Percentiles rank a stretch among this genome's conserved stretches.
phyloP scores from a whole-genome alignment of 2,113 vertebrate species.

The Gobio gobio region DNA sequence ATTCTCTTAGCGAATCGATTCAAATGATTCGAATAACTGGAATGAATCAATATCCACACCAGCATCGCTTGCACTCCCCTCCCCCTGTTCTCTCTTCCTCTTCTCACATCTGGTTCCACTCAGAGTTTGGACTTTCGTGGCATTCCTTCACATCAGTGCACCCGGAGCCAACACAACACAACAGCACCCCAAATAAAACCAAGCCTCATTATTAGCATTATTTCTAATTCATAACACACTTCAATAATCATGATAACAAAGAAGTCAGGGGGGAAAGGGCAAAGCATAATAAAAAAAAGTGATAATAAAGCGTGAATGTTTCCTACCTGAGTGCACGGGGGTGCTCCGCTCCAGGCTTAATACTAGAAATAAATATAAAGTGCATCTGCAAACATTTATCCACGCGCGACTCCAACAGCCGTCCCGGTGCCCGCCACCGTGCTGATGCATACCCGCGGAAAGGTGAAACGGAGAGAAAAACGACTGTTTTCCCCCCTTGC shows the following conservation, averaged over 20 bases:
- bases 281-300: neutral
- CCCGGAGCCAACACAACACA: slow-evolving; percentile 19
- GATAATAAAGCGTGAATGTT: slow-evolving; percentile 3
- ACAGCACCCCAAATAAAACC: slow-evolving; percentile 16
- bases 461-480: slow-evolving; percentile 46
- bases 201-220: neutral
- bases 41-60: neutral
- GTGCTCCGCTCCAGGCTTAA: slow-evolving; percentile 72
- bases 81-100: slow-evolving; percentile 59
- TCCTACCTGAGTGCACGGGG: slow-evolving; percentile 70
- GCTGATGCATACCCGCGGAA: slow-evolving; percentile 72
- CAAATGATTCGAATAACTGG: neutral
- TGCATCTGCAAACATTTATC: slow-evolving; percentile 73
- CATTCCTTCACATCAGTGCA: slow-evolving; percentile 66
- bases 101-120: slow-evolving; percentile 89
- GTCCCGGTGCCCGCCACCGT: slow-evolving; percentile 59
- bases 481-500: slow-evolving; percentile 45
- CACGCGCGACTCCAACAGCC: slow-evolving; percentile 62
- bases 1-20: neutral
- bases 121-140: slow-evolving; percentile 79
- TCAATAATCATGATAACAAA: neutral
- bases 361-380: slow-evolving; percentile 79
- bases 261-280: neutral
- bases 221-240: neutral
- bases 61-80: slow-evolving; percentile 53